Evolutionary conservation across 2,888 invertebrate genomes (phyloP).

Genomic region (Lobophora halterata): DNA sequence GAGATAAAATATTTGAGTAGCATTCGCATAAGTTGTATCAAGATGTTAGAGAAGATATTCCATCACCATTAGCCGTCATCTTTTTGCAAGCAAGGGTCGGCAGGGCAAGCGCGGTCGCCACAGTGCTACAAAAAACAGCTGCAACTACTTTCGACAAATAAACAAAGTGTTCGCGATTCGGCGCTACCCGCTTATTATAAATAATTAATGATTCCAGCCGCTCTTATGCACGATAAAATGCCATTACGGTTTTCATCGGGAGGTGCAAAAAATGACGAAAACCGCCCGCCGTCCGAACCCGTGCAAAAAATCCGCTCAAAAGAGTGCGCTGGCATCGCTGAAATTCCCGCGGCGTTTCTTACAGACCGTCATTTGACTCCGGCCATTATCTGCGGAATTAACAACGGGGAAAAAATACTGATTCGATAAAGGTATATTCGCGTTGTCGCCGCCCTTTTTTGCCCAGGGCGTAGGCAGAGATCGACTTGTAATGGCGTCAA

Average conservation of each 20-base stretch:
- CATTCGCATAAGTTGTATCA: no score
- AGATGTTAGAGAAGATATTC: not conserved
- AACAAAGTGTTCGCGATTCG: conserved; percentile 63
- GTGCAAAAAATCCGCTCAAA: conserved; percentile 72
- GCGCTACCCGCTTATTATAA: conserved; percentile 78
- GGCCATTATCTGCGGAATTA: conserved; percentile 78
- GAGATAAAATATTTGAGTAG: no score
- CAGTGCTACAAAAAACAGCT: conserved; percentile 45
- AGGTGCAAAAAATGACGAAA: conserved; percentile 71
- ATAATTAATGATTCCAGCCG: conserved; percentile 78
- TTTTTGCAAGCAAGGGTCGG: conserved; percentile 1
- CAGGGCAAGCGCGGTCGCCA: conserved; percentile 30
- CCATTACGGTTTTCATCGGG: conserved; percentile 79
- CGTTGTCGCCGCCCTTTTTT: conserved; percentile 66
- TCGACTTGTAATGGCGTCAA: conserved; percentile 60
- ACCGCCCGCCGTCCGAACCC: conserved; percentile 66
- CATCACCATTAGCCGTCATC: not conserved
- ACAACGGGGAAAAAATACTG: conserved; percentile 69
- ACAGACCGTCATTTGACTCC: conserved; percentile 75
- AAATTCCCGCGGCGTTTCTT: conserved; percentile 75
- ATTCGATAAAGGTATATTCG: conserved; percentile 71
- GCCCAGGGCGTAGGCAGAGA: conserved; percentile 55
- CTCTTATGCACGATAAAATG: conserved; percentile 80
- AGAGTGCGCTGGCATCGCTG: conserved; percentile 75
- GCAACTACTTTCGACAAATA: conserved; percentile 46